Evolutionary conservation across 2,113 vertebrate genomes (phyloP).

Genomic region (Planiliza haematocheilus): DNA sequence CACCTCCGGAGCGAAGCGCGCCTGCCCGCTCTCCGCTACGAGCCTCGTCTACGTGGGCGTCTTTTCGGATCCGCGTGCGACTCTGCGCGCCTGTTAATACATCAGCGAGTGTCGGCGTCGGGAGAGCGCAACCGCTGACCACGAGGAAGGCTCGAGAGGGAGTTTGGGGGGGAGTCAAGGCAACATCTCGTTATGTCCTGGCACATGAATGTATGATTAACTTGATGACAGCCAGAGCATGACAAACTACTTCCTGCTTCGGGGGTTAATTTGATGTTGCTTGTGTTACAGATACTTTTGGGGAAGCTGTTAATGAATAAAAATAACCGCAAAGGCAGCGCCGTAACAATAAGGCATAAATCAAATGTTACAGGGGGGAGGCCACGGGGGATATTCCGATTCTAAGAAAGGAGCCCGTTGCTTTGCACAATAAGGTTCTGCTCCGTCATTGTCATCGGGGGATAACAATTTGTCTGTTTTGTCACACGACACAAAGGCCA

Average conservation of each 20-base stretch:
- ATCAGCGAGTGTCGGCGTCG: slow-evolving; percentile 45
- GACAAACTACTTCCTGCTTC: slow-evolving; percentile 33
- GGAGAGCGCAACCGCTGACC: slow-evolving; percentile 36
- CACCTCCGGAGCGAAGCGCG: too few relatives aligned
- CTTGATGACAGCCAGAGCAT: slow-evolving; percentile 38
- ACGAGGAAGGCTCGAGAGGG: slow-evolving; percentile 20
- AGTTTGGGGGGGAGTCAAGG: slow-evolving; percentile 55
- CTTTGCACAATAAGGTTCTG: slow-evolving; percentile 17
- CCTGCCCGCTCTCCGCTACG: too few relatives aligned
- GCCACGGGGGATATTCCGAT: neutral
- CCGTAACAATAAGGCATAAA: too few relatives aligned
- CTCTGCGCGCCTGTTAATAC: slow-evolving; percentile 53
- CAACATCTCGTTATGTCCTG: slow-evolving; percentile 8
- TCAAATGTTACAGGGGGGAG: neutral
- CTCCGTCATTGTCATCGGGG: slow-evolving; percentile 35
- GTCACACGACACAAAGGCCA: slow-evolving; percentile 45
- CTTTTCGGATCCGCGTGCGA: too few relatives aligned
- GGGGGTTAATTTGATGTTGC: neutral
- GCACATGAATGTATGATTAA: slow-evolving; percentile 62
- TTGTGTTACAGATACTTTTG: neutral
- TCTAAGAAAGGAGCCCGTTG: slow-evolving; percentile 22
- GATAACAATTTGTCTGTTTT: slow-evolving; percentile 43
- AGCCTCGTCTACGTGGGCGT: too few relatives aligned
- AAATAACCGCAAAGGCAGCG: neutral
- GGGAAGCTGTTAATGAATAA: neutral